These are phyloP conservation scores for Acronicta aceris DNA, from an alignment of 2,888 invertebrate species.

Conservation along the genomic window DNA sequence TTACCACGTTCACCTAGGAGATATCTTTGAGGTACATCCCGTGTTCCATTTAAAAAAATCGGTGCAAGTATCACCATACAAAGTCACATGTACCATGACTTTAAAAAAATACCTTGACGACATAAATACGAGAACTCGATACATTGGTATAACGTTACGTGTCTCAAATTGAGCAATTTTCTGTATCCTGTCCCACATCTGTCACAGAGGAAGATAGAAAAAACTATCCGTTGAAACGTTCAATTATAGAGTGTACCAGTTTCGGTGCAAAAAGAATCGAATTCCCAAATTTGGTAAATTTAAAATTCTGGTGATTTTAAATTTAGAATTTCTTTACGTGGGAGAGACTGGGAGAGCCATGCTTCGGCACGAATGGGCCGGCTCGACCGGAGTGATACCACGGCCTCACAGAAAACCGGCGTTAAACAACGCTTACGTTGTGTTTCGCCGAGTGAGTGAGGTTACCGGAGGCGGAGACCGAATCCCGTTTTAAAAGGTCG, in stretches of 20 bases:
- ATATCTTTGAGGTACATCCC: too few relatives aligned
- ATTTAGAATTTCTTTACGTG: background rate
- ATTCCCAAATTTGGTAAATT: background rate
- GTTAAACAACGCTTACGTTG: too few relatives aligned
- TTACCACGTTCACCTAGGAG: too few relatives aligned
- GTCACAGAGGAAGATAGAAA: slow-evolving; percentile 69
- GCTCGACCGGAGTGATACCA: too few relatives aligned
- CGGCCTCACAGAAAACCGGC: too few relatives aligned
- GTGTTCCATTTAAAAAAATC: too few relatives aligned
- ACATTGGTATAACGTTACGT: slow-evolving; percentile 82
- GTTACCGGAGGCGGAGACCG: too few relatives aligned
- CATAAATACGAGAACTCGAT: slow-evolving; percentile 75
- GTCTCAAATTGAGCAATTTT: slow-evolving; percentile 84
- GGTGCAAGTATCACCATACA: slow-evolving; percentile 4
- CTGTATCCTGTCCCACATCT: slow-evolving; percentile 85
- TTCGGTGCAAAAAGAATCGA: slow-evolving; percentile 32
- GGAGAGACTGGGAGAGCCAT: background rate
- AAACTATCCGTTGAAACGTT: slow-evolving; percentile 74
- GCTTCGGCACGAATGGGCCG: too few relatives aligned
- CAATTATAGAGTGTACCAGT: slow-evolving; percentile 66
- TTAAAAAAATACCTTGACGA: slow-evolving; percentile 63
- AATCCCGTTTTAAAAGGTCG: too few relatives aligned
- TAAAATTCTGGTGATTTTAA: slow-evolving; percentile 4
- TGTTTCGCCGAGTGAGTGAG: too few relatives aligned
- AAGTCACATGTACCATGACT: slow-evolving; percentile 14